phyloP scores from a whole-genome alignment of 1,140 invertebrate species.

The Daktulosphaira vitifoliae region DNA sequence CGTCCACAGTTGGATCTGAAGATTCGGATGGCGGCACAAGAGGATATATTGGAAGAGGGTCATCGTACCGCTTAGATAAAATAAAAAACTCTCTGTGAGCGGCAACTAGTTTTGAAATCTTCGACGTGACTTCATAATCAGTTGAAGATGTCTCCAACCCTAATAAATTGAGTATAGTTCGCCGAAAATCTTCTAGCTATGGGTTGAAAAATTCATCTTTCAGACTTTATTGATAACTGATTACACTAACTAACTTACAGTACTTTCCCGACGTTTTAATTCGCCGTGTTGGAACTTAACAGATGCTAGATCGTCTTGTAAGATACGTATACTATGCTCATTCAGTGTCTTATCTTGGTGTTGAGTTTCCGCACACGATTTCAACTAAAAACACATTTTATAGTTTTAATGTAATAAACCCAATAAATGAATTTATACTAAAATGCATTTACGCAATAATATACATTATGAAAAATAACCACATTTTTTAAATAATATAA shows the following conservation, averaged over 20 bases:
- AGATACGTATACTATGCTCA: slow-evolving; percentile 55
- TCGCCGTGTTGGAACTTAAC: slow-evolving; percentile 63
- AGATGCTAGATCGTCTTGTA: slow-evolving; percentile 62
- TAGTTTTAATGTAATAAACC: background rate
- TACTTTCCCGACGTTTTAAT: slow-evolving; percentile 40
- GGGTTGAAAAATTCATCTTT: slow-evolving; percentile 23
- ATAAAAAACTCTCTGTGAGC: slow-evolving; percentile 68
- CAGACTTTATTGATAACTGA: no score
- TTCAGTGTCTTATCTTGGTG: slow-evolving; percentile 61
- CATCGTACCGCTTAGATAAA: slow-evolving; percentile 53
- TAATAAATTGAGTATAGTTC: slow-evolving; percentile 56
- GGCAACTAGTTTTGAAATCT: slow-evolving; percentile 63
- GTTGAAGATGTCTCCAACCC: slow-evolving; percentile 59
- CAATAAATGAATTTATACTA: no score
- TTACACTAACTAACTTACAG: background rate
- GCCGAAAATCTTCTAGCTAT: slow-evolving; percentile 58
- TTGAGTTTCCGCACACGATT: slow-evolving; percentile 53
- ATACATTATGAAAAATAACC: no score
- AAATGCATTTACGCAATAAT: no score
- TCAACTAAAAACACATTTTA: slow-evolving; percentile 42
- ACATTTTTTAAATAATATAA: background rate
- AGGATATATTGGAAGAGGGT: slow-evolving; percentile 34
- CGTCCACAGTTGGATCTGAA: slow-evolving; percentile 37
- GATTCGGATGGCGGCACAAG: slow-evolving; percentile 30
- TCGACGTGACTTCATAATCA: slow-evolving; percentile 66